A percentile compares a stretch with the other conserved stretches of the same genome.
Conservation (phyloP, 2,888 invertebrate genomes). For the Lasioglossum vierecki region DNA sequence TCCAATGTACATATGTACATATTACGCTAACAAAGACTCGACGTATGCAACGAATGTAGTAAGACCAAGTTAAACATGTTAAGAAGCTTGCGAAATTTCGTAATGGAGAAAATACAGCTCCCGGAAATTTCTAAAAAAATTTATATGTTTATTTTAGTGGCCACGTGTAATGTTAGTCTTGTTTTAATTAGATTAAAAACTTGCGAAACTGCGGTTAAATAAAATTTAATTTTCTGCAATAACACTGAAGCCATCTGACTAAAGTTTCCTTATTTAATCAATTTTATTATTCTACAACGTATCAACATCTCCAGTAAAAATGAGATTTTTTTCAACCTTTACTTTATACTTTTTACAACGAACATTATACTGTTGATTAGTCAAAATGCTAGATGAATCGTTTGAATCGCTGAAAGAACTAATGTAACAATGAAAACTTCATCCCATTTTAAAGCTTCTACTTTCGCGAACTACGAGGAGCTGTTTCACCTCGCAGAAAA, state of each 20-base stretch:
- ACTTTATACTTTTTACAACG: too few relatives aligned
- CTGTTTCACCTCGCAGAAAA: not conserved
- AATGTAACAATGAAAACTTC: not conserved
- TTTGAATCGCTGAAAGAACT: not conserved
- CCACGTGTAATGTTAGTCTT: not conserved
- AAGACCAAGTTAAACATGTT: not conserved
- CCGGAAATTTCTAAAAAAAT: conserved; percentile 6
- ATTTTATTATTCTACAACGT: not conserved
- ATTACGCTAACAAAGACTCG: not conserved
- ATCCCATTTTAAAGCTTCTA: too few relatives aligned
- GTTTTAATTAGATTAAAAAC: not conserved
- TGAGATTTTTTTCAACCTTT: too few relatives aligned
- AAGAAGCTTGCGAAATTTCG: conserved; percentile 3
- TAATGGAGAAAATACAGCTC: not conserved
- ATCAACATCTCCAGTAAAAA: not conserved
- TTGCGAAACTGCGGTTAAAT: not conserved
- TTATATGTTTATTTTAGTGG: not conserved
- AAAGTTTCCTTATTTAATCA: not conserved
- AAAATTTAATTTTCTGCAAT: not conserved
- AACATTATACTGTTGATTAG: not conserved
- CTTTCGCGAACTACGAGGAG: not conserved
- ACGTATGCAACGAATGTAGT: not conserved
- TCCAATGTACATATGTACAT: not conserved
- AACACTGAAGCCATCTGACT: not conserved
- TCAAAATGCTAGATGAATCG: not conserved